These are phyloP conservation scores for Drosophila atroscutellata DNA, from an alignment of 2,888 invertebrate genomes.

Conservation along the genomic window DNA sequence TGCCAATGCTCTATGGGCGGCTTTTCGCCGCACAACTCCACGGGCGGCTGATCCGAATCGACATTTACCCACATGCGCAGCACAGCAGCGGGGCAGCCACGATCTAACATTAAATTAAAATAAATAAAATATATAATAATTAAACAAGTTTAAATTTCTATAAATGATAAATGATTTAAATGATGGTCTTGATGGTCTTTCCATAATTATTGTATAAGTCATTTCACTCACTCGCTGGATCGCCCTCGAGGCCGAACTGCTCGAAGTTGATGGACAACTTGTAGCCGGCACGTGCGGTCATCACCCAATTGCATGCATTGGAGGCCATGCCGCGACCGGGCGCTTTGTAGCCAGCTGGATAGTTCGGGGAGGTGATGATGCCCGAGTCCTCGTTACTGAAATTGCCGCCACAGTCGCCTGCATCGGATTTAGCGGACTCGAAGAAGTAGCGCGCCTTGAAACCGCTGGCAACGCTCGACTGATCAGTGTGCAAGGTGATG, in stretches of 20 bases:
- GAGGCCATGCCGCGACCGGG: slow-evolving; percentile 92
- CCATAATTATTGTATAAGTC: not conserved
- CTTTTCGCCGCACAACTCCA: slow-evolving; percentile 96
- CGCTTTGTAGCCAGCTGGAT: slow-evolving; percentile 95
- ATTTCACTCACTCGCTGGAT: slow-evolving; percentile 89
- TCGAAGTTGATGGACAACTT: slow-evolving; percentile 96
- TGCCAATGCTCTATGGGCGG: slow-evolving; percentile 91
- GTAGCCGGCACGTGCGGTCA: slow-evolving; percentile 93
- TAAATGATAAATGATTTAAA: not conserved
- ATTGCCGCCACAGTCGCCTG: slow-evolving; percentile 97
- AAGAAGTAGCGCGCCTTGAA: slow-evolving; percentile 98
- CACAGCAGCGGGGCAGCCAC: slow-evolving; percentile 96
- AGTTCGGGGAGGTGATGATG: slow-evolving; percentile 95
- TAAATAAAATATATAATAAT: not conserved
- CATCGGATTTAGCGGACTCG: slow-evolving; percentile 94
- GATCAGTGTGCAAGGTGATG: slow-evolving; percentile 94
- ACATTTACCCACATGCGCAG: slow-evolving; percentile 92
- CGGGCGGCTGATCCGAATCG: slow-evolving; percentile 91
- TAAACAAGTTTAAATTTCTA: not conserved
- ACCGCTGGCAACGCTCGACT: slow-evolving; percentile 95
- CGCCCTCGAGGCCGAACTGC: slow-evolving; percentile 96
- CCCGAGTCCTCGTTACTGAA: slow-evolving; percentile 93
- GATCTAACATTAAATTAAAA: slow-evolving; percentile 86
- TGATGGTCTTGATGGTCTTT: not conserved
- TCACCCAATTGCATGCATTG: slow-evolving; percentile 98